phyloP scores from a whole-genome alignment of 2,797 vertebrate species.

The Crocidura indochinensis region DNA sequence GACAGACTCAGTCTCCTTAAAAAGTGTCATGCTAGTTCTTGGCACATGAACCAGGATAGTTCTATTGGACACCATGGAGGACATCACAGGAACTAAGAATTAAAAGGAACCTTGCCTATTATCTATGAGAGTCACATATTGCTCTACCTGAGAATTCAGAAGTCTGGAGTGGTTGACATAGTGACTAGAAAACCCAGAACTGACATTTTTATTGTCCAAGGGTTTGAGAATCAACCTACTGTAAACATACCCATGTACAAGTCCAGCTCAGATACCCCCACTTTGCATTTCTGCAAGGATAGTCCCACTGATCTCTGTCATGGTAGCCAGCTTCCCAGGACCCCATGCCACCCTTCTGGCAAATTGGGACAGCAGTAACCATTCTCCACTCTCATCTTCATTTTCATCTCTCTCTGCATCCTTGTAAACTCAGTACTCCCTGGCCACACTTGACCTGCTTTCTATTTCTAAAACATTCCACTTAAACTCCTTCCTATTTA shows the following conservation, averaged over 20 bases:
- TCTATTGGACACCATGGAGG: background rate
- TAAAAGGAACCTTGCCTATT: slow-evolving; percentile 13
- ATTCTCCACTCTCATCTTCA: background rate
- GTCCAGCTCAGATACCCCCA: background rate
- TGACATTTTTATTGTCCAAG: background rate
- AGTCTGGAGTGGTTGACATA: background rate
- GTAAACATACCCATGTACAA: fast-evolving
- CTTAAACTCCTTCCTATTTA: no score
- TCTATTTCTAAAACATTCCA: background rate
- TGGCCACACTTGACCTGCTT: background rate
- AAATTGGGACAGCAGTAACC: background rate
- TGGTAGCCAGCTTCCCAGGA: fast-evolving
- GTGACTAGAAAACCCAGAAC: background rate
- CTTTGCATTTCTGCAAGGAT: fast-evolving
- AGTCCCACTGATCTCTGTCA: background rate
- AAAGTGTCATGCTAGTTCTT: background rate
- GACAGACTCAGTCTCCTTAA: background rate
- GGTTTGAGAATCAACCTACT: background rate
- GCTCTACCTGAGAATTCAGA: background rate
- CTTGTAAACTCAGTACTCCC: background rate
- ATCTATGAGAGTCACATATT: background rate
- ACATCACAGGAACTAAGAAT: background rate
- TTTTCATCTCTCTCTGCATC: background rate
- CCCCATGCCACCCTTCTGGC: background rate
- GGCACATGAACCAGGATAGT: background rate